A percentile compares a stretch with the other conserved stretches of the same genome.
These are phyloP conservation scores for Lipophrys pholis DNA, from an alignment of 2,113 vertebrate genomes.

Conservation along the genomic window DNA sequence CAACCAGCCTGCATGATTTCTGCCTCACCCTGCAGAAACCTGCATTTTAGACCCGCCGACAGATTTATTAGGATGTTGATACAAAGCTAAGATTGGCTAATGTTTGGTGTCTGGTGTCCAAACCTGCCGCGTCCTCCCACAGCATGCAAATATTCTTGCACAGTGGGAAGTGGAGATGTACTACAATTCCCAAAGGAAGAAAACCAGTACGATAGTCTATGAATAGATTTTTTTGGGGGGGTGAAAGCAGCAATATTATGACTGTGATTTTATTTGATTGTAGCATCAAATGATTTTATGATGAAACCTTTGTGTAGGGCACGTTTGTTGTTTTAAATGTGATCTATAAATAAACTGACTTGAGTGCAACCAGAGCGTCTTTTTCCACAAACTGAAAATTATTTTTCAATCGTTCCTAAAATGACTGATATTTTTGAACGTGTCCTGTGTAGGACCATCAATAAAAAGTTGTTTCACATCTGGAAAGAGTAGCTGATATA, in stretches of 20 bases:
- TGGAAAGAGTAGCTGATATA: too few species aligned
- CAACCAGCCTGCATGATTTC: conserved; percentile 22
- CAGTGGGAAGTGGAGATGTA: not conserved
- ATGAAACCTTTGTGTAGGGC: too few species aligned
- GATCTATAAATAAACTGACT: too few species aligned
- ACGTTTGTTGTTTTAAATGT: too few species aligned
- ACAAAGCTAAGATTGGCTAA: conserved; percentile 19
- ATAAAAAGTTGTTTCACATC: too few species aligned
- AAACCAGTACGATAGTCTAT: not conserved
- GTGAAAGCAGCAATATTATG: not conserved
- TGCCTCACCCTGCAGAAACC: conserved; percentile 17
- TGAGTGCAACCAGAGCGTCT: too few species aligned
- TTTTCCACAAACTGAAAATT: too few species aligned
- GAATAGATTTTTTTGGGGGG: not conserved
- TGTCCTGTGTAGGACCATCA: too few species aligned
- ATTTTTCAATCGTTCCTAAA: too few species aligned
- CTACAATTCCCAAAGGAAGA: not conserved
- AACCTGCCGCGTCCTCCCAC: conserved; percentile 4
- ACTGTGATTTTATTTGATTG: too few species aligned
- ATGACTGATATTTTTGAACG: too few species aligned
- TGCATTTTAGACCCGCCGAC: conserved; percentile 22
- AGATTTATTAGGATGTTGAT: conserved; percentile 42
- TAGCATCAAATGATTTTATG: too few species aligned
- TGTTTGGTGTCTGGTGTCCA: conserved; percentile 26
- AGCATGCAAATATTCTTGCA: conserved; percentile 32